Conservation (phyloP, 2,797 vertebrate species). For the Pagetopsis macropterus region DNA sequence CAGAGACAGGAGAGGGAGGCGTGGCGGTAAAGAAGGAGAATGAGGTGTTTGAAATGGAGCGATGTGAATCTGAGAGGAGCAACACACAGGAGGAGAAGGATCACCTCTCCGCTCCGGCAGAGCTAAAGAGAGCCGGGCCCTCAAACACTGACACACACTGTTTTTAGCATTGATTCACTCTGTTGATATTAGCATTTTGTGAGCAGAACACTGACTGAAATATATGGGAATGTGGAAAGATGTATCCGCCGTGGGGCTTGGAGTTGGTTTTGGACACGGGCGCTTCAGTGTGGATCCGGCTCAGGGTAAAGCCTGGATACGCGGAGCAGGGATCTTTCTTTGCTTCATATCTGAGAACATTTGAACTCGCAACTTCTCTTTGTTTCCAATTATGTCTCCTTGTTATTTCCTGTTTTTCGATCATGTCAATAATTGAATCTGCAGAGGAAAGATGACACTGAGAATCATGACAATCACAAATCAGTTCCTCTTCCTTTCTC, state of each 20-base stretch:
- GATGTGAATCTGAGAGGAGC: slow-evolving; percentile 23
- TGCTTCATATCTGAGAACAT: slow-evolving; percentile 18
- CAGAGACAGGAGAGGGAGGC: slow-evolving; percentile 21
- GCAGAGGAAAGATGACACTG: slow-evolving; percentile 17
- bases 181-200: slow-evolving; percentile 2
- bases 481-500: slow-evolving; percentile 24
- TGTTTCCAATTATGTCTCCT: not conserved
- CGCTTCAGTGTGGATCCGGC: not conserved
- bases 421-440: slow-evolving; percentile 18
- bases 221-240: not conserved
- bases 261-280: slow-evolving; percentile 5
- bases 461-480: slow-evolving; percentile 69
- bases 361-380: slow-evolving; percentile 12
- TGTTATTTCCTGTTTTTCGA: not conserved
- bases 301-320: slow-evolving; percentile 17
- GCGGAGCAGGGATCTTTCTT: slow-evolving; percentile 18
- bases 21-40: slow-evolving; percentile 16
- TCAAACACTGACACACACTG: slow-evolving; percentile 47
- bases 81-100: slow-evolving; percentile 47
- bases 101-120: slow-evolving; percentile 39
- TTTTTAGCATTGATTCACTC: slow-evolving; percentile 40
- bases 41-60: slow-evolving; percentile 19
- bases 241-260: not conserved
- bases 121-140: slow-evolving; percentile 51
- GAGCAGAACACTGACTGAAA: not conserved